Evolutionary conservation across 2,888 invertebrate species (phyloP), one percentile per base, ranked within the genome.

Genomic region (Blastobasis lacticolella): DNA sequence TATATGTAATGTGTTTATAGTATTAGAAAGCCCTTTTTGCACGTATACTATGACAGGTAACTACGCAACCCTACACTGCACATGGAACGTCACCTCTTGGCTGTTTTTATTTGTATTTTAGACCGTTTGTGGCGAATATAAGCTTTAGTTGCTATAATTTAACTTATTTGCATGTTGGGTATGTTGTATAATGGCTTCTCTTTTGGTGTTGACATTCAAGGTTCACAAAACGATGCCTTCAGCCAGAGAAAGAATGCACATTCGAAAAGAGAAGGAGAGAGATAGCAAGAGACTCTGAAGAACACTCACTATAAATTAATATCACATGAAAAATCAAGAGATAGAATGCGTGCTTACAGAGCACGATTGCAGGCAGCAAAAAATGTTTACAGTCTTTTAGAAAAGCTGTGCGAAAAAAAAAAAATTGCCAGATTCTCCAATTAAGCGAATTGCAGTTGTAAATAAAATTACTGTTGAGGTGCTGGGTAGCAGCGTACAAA

Each of bases 331-430:
- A n/a, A n/a, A n/a, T n/a, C n/a, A n/a, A n/a, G n/a, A n/a, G n/a
- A n/a, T n/a, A n/a, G n/a, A n/a, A 41, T 41, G 48, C 48, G 48
- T 9, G 48, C 48, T 48, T 48, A 10, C 23, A 48, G 41, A 48
- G 8, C 9, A 23, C 5, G 48, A 48, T 23, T 48, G n/a, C 40
- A 36, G 48, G 23, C 48, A 10, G 23, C 10, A 48, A 48, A 48
- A 8, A 48, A 48, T 5, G 10, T 48, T 23, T 23, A 48, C 10
- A 48, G 6, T 4, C 38, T 41, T 53, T 50, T 41, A 45, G 45
- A 50, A 53, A 53, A 50, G 50, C 50, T 45, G 48, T 50, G 5
- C 48, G 45, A 4, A 54, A 54, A 46, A 8, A 40, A 45, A 50
- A 48, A 51, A 37, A 43, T 49, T 54, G 10, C 54, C 50, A 8